Evolutionary conservation across 2,797 vertebrate genomes (phyloP).

Genomic region (Hoplostethus mediterraneus): DNA sequence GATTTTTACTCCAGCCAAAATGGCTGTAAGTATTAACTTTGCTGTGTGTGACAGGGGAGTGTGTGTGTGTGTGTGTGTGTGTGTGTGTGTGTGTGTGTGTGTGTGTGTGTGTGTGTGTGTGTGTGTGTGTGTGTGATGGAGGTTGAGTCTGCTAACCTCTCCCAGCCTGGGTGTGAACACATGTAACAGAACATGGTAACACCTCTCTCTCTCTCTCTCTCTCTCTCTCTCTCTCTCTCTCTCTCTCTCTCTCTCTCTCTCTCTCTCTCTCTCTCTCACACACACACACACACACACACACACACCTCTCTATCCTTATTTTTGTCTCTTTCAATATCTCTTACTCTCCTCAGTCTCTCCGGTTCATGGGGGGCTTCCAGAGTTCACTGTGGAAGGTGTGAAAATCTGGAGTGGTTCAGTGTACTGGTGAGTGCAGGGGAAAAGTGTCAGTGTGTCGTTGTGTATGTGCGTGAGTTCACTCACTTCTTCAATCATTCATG

Average conservation of each 20-base stretch:
- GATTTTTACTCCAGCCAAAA: no score
- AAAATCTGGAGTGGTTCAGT: slow-evolving; percentile 44
- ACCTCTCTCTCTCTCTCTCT: not conserved
- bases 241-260: not conserved
- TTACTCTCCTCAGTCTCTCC: slow-evolving; percentile 8
- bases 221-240: not conserved
- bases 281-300: no score
- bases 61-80: no score
- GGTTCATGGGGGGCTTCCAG: slow-evolving; percentile 39
- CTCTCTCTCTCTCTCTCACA: not conserved
- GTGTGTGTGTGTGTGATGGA: slow-evolving; percentile 12
- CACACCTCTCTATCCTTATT: no score
- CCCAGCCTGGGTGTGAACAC: slow-evolving; percentile 43
- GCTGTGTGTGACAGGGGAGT: no score
- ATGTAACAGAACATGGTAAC: slow-evolving; percentile 53
- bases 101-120: slow-evolving; percentile 8
- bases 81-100: not conserved
- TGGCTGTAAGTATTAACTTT: no score
- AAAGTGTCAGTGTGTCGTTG: slow-evolving; percentile 22
- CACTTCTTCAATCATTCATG: slow-evolving; percentile 38
- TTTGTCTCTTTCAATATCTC: no score
- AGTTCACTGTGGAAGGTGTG: slow-evolving; percentile 62
- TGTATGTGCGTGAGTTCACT: slow-evolving; percentile 17
- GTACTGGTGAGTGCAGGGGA: slow-evolving; percentile 12
- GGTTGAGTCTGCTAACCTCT: slow-evolving; percentile 27